Base-by-base conservation (phyloP, 2,113 vertebrate species). In the Mormyrus lacerda region DNA sequence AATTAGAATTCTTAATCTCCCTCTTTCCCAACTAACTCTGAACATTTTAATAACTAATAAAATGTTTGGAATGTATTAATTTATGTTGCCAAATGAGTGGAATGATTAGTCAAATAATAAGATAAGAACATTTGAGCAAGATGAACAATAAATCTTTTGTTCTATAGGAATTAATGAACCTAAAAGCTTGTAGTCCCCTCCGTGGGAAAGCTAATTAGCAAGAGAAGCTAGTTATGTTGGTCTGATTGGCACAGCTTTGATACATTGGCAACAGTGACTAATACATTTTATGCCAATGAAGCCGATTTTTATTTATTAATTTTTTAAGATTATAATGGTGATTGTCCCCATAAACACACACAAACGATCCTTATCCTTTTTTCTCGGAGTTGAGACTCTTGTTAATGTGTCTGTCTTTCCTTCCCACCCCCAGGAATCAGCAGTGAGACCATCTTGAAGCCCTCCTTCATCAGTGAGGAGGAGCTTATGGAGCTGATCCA, bases 391-490 rank as follows among this genome's bases (percentile, higher is more conserved):
- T 55, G 50, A 39, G 86, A 42, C 39, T 17, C 11, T 27, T 44
- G 4, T 61, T 44, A 85, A 42, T 13, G 27, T 27, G 55, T 51
- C 44, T 13, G 10, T 53, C 9, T 44, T 24, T 13, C 21, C 91
- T 35, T 89, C 3, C 92, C 87, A 88, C 42, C 50, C 82, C 65
- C 92, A 99, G 98, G 98, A 88, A 98, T 99, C 92, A 97, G 95
- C 92, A 99, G 98, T 24, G 98, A 99, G 92, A 99, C 98, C 0
- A 97, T 99, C 93, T 93, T 98, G 85, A 97, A 98, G 55, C 97
- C 96, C 0, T 96, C 97, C 3, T 95, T 95, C 61, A 93, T 97
- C 90, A 95, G 93, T 0, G 98, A 99, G 89, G 97, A 98, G 89
- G 98, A 98, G 91, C 95, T 99, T 0, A 92, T 99, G 92, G 97